phyloP scores from a whole-genome alignment of 2,888 invertebrate genomes.

The Biston betularia region DNA sequence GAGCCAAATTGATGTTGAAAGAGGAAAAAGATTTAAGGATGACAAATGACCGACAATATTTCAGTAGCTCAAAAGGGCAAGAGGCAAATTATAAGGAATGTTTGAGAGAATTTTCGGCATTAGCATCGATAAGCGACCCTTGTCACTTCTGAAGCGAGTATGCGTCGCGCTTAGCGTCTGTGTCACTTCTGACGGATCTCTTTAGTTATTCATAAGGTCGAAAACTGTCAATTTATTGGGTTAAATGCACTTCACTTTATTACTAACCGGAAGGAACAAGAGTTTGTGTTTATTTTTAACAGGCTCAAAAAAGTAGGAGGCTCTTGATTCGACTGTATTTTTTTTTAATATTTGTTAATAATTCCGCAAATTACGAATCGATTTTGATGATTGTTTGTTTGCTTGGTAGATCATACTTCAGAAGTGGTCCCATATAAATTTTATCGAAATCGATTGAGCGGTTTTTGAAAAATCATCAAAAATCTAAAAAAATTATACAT shows the following conservation, averaged over 20 bases:
- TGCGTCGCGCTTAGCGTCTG: constrained; percentile 29
- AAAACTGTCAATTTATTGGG: constrained; percentile 7
- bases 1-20: constrained; percentile 40
- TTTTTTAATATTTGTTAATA: too few relatives aligned
- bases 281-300: too few relatives aligned
- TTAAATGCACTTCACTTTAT: constrained; percentile 11
- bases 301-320: too few relatives aligned
- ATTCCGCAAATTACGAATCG: too few relatives aligned
- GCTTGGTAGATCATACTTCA: too few relatives aligned
- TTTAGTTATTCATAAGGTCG: constrained; percentile 24
- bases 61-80: constrained; percentile 62
- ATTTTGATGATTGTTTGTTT: too few relatives aligned
- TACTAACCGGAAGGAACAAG: background rate
- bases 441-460: too few relatives aligned
- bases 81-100: constrained; percentile 62
- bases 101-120: constrained; percentile 61
- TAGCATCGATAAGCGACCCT: constrained; percentile 56
- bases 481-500: too few relatives aligned
- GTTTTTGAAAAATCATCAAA: too few relatives aligned
- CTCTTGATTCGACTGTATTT: too few relatives aligned
- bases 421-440: too few relatives aligned
- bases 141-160: constrained; percentile 32
- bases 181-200: constrained; percentile 30
- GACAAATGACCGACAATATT: constrained; percentile 65
- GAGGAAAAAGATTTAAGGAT: constrained; percentile 48